Conservation (phyloP, 2,888 invertebrate genomes). For the Phorcus lineatus region DNA sequence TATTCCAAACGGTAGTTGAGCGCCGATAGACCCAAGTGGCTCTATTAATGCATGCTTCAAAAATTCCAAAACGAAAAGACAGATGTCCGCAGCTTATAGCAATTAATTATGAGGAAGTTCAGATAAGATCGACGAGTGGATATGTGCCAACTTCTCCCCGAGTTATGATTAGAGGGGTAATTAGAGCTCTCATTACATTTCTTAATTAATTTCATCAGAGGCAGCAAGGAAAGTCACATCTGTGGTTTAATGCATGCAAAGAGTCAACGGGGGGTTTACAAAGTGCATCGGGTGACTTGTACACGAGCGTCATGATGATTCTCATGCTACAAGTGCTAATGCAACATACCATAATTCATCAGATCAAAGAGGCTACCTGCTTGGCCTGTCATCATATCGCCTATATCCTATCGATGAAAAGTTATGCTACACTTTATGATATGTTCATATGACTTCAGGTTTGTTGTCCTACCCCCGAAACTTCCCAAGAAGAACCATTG, state of each 20-base stretch:
- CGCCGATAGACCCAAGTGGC: neutral
- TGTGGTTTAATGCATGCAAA: neutral
- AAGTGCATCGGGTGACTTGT: no score
- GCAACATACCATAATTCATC: no score
- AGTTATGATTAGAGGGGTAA: neutral
- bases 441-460: no score
- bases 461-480: no score
- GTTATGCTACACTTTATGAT: no score
- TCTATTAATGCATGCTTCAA: slow-evolving; percentile 19
- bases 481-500: no score
- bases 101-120: slow-evolving; percentile 15
- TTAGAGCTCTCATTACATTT: slow-evolving; percentile 19
- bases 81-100: slow-evolving; percentile 19
- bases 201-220: slow-evolving; percentile 1
- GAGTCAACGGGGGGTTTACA: no score
- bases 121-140: slow-evolving; percentile 14
- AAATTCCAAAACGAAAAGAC: slow-evolving; percentile 24
- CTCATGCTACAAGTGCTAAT: no score
- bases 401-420: no score
- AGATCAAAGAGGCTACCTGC: no score
- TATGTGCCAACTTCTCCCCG: neutral
- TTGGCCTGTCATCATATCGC: no score
- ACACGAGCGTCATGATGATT: no score
- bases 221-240: neutral
- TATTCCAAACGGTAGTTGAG: neutral